Percentiles rank a stretch among this genome's conserved stretches.
Conservation (phyloP, 2,888 invertebrate species). For the Xiphydria camelus region DNA sequence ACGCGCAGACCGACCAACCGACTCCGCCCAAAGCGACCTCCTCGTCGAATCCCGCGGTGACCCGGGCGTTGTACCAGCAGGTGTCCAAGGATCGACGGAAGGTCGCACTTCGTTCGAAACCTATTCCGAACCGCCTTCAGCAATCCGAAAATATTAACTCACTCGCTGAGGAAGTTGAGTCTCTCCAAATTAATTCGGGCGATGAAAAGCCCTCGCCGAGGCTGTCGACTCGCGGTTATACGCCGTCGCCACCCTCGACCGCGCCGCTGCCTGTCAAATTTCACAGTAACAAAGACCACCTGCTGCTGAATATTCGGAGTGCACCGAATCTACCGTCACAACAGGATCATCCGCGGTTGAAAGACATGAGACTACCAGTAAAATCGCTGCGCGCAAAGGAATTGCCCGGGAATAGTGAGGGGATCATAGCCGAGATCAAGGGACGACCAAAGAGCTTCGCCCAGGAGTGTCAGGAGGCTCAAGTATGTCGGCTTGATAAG, state of each 20-base stretch:
- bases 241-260: constrained; percentile 82
- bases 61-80: not conserved
- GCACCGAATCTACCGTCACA: constrained; percentile 77
- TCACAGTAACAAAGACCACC: constrained; percentile 65
- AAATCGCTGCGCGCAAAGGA: constrained; percentile 69
- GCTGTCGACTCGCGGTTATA: constrained; percentile 71
- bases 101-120: constrained; percentile 61
- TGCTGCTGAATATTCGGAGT: constrained; percentile 72
- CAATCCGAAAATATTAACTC: constrained; percentile 43
- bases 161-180: constrained; percentile 52
- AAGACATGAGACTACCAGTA: constrained; percentile 74
- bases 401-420: constrained; percentile 65
- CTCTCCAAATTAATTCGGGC: constrained; percentile 52
- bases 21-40: constrained; percentile 9
- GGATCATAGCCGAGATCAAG: constrained; percentile 68
- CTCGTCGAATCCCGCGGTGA: constrained; percentile 10
- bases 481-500: constrained; percentile 63
- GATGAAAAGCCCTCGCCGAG: constrained; percentile 54
- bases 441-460: constrained; percentile 55
- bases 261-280: constrained; percentile 83
- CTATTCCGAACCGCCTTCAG: constrained; percentile 62
- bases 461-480: constrained; percentile 59
- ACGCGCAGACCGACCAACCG: constrained; percentile 8
- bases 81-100: constrained; percentile 61
- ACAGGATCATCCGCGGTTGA: constrained; percentile 68